Percentiles rank a stretch among this genome's conserved stretches.
phyloP scores from a whole-genome alignment of 2,797 vertebrate genomes.

The Chaetophractus vellerosus region DNA sequence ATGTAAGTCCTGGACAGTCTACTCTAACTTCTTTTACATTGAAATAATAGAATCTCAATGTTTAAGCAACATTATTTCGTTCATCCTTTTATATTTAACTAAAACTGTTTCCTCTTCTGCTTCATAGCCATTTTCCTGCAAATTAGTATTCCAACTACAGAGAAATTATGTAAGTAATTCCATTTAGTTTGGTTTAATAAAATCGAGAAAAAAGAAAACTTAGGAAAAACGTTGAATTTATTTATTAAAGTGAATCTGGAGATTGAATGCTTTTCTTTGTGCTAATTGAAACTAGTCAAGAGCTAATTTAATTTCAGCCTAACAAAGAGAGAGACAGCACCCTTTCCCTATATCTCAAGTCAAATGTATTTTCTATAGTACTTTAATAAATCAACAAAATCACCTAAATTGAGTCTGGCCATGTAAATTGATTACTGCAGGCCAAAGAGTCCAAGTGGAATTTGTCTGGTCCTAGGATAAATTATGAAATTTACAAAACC shows the following conservation, averaged over 20 bases:
- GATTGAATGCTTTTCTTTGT: background rate
- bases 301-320: slow-evolving; percentile 54
- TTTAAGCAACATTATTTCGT: slow-evolving; percentile 11
- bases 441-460: background rate
- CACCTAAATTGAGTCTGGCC: background rate
- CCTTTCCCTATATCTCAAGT: background rate
- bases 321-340: background rate
- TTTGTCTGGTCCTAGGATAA: background rate
- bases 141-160: background rate
- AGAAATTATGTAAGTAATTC: slow-evolving; percentile 13
- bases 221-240: background rate
- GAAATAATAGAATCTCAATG: background rate
- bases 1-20: background rate
- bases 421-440: background rate
- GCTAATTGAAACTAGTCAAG: background rate
- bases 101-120: background rate
- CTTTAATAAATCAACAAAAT: background rate
- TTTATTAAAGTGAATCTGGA: slow-evolving; percentile 44
- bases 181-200: background rate
- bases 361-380: background rate
- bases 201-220: background rate
- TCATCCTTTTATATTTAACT: background rate
- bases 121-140: background rate
- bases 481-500: background rate
- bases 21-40: background rate